phyloP scores from a whole-genome alignment of 2,797 vertebrate genomes.

The Bradypodion pumilum region DNA sequence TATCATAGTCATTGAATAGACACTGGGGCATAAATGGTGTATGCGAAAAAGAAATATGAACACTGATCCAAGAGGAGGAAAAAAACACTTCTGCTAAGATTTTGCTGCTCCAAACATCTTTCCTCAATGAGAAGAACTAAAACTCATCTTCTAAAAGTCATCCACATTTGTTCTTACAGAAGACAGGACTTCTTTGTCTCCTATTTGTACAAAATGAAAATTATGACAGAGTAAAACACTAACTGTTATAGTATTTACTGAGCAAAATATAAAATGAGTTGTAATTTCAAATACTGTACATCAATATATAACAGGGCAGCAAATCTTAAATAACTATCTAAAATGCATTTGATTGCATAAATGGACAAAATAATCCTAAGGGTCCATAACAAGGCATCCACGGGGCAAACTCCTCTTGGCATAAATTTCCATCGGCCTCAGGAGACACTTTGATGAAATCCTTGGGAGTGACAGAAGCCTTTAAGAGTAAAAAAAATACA shows the following conservation, averaged over 20 bases:
- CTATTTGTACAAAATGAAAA: not conserved
- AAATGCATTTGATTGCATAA: not conserved
- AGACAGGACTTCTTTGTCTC: not conserved
- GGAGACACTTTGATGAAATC: too few species aligned
- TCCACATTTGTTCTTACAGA: not conserved
- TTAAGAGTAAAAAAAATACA: too few species aligned
- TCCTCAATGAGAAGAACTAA: not conserved
- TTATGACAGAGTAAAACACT: not conserved
- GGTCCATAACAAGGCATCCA: not conserved
- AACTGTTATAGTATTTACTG: not conserved
- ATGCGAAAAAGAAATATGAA: too few species aligned
- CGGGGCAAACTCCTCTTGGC: too few species aligned
- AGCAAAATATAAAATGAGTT: not conserved
- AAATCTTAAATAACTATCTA: not conserved
- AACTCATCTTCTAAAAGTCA: not conserved
- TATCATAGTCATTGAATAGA: not conserved
- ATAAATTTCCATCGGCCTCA: too few species aligned
- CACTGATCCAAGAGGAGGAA: slow-evolving; percentile 20
- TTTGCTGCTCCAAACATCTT: not conserved
- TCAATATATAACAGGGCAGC: not conserved
- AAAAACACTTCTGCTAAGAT: not conserved
- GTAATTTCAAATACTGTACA: not conserved
- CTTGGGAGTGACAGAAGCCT: too few species aligned
- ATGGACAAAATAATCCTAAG: not conserved
- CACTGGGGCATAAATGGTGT: slow-evolving; percentile 19